Evolutionary conservation across 2,888 invertebrate species (phyloP).

Genomic region (Conops quadrifasciatus): DNA sequence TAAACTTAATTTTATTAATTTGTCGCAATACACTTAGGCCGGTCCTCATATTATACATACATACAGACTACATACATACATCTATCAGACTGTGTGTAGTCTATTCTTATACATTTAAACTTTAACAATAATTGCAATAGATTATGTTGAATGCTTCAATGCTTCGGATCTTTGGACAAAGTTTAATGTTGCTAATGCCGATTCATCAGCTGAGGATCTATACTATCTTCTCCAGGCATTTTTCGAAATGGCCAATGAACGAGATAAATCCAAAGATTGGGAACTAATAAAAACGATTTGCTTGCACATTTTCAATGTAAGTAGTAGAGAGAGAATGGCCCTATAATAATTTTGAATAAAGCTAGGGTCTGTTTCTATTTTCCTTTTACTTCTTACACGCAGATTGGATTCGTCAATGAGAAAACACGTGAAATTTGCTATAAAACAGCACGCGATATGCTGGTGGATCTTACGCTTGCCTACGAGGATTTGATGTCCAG

Average conservation of each 20-base stretch:
- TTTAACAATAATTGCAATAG: slow-evolving; percentile 43
- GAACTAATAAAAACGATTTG: slow-evolving; percentile 74
- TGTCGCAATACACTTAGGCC: too few species aligned
- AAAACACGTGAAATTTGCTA: slow-evolving; percentile 77
- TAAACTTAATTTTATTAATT: too few species aligned
- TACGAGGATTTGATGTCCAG: slow-evolving; percentile 76
- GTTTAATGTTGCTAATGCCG: slow-evolving; percentile 73
- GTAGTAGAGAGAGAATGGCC: slow-evolving; percentile 25
- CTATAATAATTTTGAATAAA: slow-evolving; percentile 11
- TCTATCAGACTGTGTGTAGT: too few species aligned
- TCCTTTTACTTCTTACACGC: slow-evolving; percentile 40
- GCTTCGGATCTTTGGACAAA: slow-evolving; percentile 66
- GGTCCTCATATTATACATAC: too few species aligned
- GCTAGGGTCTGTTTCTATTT: neutral
- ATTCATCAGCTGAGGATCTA: slow-evolving; percentile 76
- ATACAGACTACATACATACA: too few species aligned
- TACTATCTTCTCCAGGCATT: slow-evolving; percentile 81
- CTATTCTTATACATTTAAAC: too few species aligned
- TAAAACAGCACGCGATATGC: slow-evolving; percentile 76
- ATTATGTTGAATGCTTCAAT: slow-evolving; percentile 67
- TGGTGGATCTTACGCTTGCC: slow-evolving; percentile 74
- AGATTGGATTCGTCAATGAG: slow-evolving; percentile 79
- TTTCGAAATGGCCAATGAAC: slow-evolving; percentile 79
- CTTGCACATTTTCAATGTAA: slow-evolving; percentile 75
- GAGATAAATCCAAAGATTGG: slow-evolving; percentile 69